These are phyloP conservation scores for Capricornis sumatraensis DNA, from an alignment of 2,113 vertebrate species.

Conservation along the genomic window DNA sequence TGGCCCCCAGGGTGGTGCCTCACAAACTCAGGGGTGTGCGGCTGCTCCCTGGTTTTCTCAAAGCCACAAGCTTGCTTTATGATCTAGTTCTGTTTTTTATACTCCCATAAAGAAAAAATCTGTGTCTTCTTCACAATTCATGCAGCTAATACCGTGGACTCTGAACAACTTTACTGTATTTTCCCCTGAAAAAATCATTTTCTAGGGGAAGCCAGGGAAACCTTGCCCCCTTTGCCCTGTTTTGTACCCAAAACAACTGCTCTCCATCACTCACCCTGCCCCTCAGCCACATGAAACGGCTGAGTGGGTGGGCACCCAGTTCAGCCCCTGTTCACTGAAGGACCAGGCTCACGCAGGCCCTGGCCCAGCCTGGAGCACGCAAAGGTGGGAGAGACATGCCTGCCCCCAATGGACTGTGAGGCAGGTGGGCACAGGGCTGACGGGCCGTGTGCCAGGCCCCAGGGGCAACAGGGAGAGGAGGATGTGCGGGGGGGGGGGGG, in stretches of 20 bases:
- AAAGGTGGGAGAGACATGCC: background rate
- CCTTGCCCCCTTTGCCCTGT: too few species aligned
- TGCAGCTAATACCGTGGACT: background rate
- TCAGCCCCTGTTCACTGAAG: background rate
- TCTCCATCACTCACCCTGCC: too few species aligned
- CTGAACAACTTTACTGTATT: background rate
- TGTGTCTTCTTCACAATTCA: background rate
- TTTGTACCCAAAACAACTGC: background rate
- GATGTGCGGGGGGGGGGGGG: fast-evolving
- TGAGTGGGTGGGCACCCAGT: fast-evolving
- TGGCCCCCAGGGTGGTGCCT: background rate
- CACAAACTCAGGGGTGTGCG: background rate
- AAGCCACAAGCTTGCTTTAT: background rate
- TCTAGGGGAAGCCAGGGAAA: background rate
- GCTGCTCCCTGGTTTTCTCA: background rate
- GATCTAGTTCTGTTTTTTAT: background rate
- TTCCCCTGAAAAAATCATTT: background rate
- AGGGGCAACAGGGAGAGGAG: background rate
- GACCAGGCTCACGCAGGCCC: background rate
- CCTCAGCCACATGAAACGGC: fast-evolving
- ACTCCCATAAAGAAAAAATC: background rate
- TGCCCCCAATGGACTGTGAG: background rate
- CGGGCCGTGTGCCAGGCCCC: background rate
- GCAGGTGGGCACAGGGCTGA: background rate
- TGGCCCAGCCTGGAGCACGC: background rate